These are phyloP conservation scores for Macrosoma leucophasiata DNA, from an alignment of 2,888 invertebrate species.

Conservation along the genomic window DNA sequence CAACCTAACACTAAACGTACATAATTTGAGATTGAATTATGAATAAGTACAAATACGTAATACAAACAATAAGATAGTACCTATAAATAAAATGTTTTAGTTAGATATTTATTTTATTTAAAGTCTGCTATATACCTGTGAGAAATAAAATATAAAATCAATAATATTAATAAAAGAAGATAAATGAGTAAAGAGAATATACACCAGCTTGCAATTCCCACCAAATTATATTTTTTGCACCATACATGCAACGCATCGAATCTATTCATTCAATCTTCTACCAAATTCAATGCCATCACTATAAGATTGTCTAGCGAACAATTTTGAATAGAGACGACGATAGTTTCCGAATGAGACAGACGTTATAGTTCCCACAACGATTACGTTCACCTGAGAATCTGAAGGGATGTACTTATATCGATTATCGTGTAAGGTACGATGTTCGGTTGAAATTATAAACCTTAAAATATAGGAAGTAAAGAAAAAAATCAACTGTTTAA, in stretches of 20 bases:
- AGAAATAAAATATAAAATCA: background rate
- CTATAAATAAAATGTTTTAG: too few species aligned
- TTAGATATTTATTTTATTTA: too few species aligned
- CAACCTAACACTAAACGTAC: too few species aligned
- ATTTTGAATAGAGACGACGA: constrained; percentile 50
- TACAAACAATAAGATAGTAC: too few species aligned
- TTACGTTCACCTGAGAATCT: constrained; percentile 64
- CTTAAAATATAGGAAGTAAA: too few species aligned
- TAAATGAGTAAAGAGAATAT: background rate
- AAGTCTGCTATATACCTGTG: too few species aligned
- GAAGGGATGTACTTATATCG: constrained; percentile 26
- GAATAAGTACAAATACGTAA: too few species aligned
- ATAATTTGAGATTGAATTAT: too few species aligned
- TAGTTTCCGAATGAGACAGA: constrained; percentile 48
- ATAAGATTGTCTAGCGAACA: constrained; percentile 47
- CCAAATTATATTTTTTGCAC: constrained; percentile 3
- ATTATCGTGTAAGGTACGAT: too few species aligned
- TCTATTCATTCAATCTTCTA: constrained; percentile 31
- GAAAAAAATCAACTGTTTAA: too few species aligned
- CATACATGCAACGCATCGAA: background rate
- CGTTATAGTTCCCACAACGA: constrained; percentile 69
- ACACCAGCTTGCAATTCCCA: background rate
- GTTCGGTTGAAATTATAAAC: too few species aligned
- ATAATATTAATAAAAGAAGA: background rate
- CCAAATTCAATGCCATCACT: constrained; percentile 36